phyloP scores from a whole-genome alignment of 2,797 vertebrate genomes.

The Anableps anableps region DNA sequence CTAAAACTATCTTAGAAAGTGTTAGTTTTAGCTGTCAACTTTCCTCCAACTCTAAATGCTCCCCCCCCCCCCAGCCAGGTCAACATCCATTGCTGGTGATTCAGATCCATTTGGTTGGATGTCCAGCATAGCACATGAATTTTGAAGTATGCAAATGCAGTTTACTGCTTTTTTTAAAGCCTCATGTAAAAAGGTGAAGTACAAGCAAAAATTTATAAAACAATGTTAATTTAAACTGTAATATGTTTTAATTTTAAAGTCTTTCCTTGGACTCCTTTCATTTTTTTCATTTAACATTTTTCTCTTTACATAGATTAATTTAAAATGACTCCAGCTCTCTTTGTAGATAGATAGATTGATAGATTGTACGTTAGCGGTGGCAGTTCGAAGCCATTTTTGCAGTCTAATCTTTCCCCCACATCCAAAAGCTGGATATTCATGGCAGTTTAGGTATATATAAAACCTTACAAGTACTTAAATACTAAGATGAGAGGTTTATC shows the following conservation, averaged over 20 bases:
- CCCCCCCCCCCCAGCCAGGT: neutral
- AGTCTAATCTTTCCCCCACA: no score
- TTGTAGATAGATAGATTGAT: neutral
- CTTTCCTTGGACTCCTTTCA: neutral
- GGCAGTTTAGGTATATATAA: neutral
- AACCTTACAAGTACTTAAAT: conserved; percentile 5
- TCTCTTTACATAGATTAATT: neutral
- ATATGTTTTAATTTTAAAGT: neutral
- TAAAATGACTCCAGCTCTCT: neutral
- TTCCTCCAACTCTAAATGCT: neutral
- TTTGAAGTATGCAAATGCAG: neutral
- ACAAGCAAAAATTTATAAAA: neutral
- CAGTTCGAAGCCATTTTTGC: neutral
- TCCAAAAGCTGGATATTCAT: neutral
- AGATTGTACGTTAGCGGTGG: neutral
- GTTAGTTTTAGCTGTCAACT: neutral
- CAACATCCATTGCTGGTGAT: neutral
- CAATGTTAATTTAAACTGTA: neutral
- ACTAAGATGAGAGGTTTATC: conserved; percentile 2
- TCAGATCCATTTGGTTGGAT: neutral
- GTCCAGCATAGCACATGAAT: neutral
- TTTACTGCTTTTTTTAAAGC: neutral
- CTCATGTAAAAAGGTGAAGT: neutral
- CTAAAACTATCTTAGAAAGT: no score
- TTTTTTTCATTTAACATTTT: neutral